phyloP scores from a whole-genome alignment of 2,888 invertebrate species.

The Diplazon laetatorius region DNA sequence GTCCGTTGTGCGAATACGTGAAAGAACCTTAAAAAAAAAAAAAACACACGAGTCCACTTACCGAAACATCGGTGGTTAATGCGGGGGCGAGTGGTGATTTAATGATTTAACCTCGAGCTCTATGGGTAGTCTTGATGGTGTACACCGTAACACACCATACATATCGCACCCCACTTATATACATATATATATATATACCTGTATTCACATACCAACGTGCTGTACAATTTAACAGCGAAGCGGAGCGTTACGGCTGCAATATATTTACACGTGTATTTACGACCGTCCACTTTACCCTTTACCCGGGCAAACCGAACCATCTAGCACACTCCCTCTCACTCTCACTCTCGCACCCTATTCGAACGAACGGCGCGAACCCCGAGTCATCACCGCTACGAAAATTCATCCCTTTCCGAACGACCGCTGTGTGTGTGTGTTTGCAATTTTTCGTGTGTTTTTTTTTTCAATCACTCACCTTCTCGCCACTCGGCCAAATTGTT shows the following conservation, averaged over 20 bases:
- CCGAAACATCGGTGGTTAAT: slow-evolving; percentile 14
- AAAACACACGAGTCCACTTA: slow-evolving; percentile 12
- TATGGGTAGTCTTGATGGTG: slow-evolving; percentile 47
- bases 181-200: slow-evolving; percentile 56
- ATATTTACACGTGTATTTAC: slow-evolving; percentile 81
- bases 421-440: neutral
- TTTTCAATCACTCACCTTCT: slow-evolving; percentile 47
- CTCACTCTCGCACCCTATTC: neutral
- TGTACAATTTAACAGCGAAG: slow-evolving; percentile 76
- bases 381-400: slow-evolving; percentile 33
- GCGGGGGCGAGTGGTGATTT: slow-evolving; percentile 70
- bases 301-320: slow-evolving; percentile 54
- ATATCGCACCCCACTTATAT: neutral
- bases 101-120: slow-evolving; percentile 74
- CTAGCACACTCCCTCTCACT: slow-evolving; percentile 34
- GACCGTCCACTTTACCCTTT: slow-evolving; percentile 74
- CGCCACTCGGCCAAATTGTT: slow-evolving; percentile 55
- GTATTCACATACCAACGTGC: slow-evolving; percentile 37
- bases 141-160: slow-evolving; percentile 2
- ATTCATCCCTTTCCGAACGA: slow-evolving; percentile 25
- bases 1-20: neutral
- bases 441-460: slow-evolving; percentile 13
- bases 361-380: slow-evolving; percentile 1
- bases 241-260: slow-evolving; percentile 76
- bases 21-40: slow-evolving; percentile 3